Conservation (phyloP, 2,888 invertebrate species). For the Halictus quadricinctus region DNA sequence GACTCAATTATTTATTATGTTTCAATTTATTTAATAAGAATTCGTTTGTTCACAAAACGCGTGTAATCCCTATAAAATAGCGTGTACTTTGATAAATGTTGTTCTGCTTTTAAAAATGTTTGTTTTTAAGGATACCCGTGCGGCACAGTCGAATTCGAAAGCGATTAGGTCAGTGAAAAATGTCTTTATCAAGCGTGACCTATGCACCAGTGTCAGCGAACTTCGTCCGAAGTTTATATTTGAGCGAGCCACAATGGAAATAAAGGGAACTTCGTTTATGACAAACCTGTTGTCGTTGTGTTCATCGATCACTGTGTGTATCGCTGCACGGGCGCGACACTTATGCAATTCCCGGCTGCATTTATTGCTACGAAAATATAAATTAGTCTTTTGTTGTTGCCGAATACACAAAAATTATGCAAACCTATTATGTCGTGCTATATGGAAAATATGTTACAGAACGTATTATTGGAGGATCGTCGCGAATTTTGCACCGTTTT, state of each 20-base stretch:
- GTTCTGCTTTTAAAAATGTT: not conserved
- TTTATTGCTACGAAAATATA: conserved; percentile 56
- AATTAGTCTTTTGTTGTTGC: conserved; percentile 52
- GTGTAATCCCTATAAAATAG: too few relatives aligned
- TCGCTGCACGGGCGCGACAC: conserved; percentile 58
- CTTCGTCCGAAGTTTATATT: conserved; percentile 12
- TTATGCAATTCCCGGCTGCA: conserved; percentile 61
- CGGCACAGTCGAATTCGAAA: conserved; percentile 3
- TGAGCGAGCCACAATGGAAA: conserved; percentile 17
- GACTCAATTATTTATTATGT: not conserved
- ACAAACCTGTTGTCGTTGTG: conserved; percentile 60
- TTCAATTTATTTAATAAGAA: not conserved
- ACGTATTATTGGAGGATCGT: too few relatives aligned
- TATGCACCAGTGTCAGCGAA: conserved; percentile 12
- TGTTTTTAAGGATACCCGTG: not conserved
- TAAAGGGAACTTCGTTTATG: conserved; percentile 64
- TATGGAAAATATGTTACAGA: too few relatives aligned
- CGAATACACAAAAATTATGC: conserved; percentile 24
- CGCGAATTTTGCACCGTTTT: too few relatives aligned
- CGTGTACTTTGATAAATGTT: not conserved
- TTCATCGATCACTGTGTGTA: conserved; percentile 61
- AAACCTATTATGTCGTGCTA: not conserved
- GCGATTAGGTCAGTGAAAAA: conserved; percentile 35
- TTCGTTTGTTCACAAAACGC: not conserved
- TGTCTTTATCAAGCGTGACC: conserved; percentile 21